Evolutionary conservation across 2,797 vertebrate species (phyloP).

Genomic region (Amblyopsis hoosieri): DNA sequence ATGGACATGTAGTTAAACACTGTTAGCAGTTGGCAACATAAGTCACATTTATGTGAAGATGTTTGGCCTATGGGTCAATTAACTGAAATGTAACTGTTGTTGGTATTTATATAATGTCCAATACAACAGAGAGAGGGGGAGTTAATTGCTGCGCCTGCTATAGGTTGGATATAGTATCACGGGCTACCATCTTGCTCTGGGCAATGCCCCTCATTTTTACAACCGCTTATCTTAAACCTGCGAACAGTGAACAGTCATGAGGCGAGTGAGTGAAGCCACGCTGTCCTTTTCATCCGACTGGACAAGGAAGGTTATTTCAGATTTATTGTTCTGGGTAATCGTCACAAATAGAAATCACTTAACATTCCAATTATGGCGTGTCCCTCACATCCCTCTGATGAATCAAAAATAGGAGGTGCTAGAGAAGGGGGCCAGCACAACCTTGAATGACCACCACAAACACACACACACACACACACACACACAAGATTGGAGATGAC

Average conservation of each 20-base stretch:
- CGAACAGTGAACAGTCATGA: slow-evolving; percentile 42
- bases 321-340: slow-evolving; percentile 70
- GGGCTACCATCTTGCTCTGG: neutral
- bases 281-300: slow-evolving; percentile 44
- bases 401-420: slow-evolving; percentile 67
- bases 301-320: slow-evolving; percentile 64
- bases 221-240: slow-evolving; percentile 33
- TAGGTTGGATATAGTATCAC: too few species aligned
- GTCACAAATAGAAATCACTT: slow-evolving; percentile 71
- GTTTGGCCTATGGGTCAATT: too few species aligned
- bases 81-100: too few species aligned
- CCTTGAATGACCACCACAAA: slow-evolving; percentile 60
- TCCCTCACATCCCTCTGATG: slow-evolving; percentile 55
- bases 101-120: too few species aligned
- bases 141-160: too few species aligned
- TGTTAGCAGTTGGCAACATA: too few species aligned
- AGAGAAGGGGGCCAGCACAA: slow-evolving; percentile 60
- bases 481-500: slow-evolving; percentile 44
- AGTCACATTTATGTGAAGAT: too few species aligned
- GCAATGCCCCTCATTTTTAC: slow-evolving; percentile 38
- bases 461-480: slow-evolving; percentile 20
- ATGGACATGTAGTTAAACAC: too few species aligned
- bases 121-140: too few species aligned
- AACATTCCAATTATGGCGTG: slow-evolving; percentile 67
- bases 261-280: slow-evolving; percentile 37